A percentile compares a stretch with the other conserved stretches of the same genome.
phyloP scores from a whole-genome alignment of 1,140 invertebrate genomes.

The Formica selysi region DNA sequence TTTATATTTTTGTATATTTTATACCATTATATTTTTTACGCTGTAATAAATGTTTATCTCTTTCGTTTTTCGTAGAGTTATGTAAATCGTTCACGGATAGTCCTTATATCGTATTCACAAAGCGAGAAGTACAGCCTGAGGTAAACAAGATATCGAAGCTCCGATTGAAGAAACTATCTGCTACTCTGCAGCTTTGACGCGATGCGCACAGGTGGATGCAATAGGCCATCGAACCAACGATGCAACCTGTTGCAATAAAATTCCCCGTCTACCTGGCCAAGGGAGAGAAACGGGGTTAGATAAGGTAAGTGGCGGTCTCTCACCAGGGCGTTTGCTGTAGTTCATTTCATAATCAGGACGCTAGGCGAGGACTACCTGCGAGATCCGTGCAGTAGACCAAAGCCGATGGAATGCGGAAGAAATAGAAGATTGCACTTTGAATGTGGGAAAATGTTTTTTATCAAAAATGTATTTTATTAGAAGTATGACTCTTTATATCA shows the following conservation, averaged over 20 bases:
- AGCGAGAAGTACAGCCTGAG: not conserved
- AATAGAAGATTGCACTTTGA: not conserved
- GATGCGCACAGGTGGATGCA: slow-evolving; percentile 67
- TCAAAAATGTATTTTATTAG: not conserved
- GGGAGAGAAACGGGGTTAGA: slow-evolving; percentile 37
- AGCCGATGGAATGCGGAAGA: slow-evolving; percentile 14
- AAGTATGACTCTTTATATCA: not conserved
- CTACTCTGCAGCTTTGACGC: slow-evolving; percentile 20
- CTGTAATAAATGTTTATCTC: not conserved
- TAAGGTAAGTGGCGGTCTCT: slow-evolving; percentile 59
- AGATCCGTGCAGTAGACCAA: slow-evolving; percentile 47
- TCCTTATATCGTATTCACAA: not conserved
- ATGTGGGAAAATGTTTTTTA: too few relatives aligned
- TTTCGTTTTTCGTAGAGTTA: not conserved
- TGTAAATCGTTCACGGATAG: not conserved
- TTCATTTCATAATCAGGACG: slow-evolving; percentile 73
- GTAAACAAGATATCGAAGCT: not conserved
- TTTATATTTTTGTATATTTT: not conserved
- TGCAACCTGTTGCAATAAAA: slow-evolving; percentile 82
- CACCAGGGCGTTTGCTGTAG: slow-evolving; percentile 54
- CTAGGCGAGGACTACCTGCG: slow-evolving; percentile 71
- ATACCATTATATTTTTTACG: too few relatives aligned
- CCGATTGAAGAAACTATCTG: not conserved
- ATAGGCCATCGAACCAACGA: slow-evolving; percentile 73
- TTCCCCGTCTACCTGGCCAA: slow-evolving; percentile 75